These are phyloP conservation scores for Cyrtonyx montezumae DNA, from an alignment of 2,113 vertebrate genomes.

Conservation along the genomic window DNA sequence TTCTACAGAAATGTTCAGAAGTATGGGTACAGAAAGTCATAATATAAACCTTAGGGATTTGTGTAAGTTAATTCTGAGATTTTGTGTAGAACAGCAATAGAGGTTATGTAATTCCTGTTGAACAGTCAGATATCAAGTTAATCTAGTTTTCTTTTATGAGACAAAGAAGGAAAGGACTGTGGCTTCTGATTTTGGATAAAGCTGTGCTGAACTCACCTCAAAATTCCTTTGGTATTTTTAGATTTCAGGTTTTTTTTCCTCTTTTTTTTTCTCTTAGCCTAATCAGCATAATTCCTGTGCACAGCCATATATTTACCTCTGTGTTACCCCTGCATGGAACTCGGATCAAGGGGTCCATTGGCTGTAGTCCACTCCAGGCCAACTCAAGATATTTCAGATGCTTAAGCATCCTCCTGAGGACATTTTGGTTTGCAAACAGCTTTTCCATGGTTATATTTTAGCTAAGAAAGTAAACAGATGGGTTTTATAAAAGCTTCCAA, in stretches of 20 bases:
- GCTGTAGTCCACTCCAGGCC: not conserved
- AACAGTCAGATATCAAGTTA: not conserved
- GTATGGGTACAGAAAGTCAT: not conserved
- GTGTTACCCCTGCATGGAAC: not conserved
- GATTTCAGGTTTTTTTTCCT: no score
- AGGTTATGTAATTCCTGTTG: not conserved
- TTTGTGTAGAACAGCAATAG: not conserved
- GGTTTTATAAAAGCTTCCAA: not conserved
- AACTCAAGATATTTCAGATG: slow-evolving; percentile 4
- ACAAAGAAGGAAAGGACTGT: slow-evolving; percentile 23
- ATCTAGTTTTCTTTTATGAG: not conserved
- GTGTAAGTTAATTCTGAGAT: not conserved
- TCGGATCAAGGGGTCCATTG: not conserved
- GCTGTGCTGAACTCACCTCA: not conserved
- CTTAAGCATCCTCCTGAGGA: slow-evolving; percentile 10
- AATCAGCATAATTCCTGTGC: not conserved
- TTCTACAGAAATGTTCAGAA: not conserved
- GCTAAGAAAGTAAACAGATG: not conserved
- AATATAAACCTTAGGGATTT: not conserved
- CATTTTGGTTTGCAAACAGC: not conserved
- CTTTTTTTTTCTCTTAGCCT: not conserved
- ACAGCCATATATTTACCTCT: not conserved
- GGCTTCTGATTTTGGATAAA: slow-evolving; percentile 27
- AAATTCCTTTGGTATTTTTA: not conserved
- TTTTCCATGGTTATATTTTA: slow-evolving; percentile 8